phyloP scores from a whole-genome alignment of 1,140 invertebrate genomes.

The Caenorhabditis remanei region DNA sequence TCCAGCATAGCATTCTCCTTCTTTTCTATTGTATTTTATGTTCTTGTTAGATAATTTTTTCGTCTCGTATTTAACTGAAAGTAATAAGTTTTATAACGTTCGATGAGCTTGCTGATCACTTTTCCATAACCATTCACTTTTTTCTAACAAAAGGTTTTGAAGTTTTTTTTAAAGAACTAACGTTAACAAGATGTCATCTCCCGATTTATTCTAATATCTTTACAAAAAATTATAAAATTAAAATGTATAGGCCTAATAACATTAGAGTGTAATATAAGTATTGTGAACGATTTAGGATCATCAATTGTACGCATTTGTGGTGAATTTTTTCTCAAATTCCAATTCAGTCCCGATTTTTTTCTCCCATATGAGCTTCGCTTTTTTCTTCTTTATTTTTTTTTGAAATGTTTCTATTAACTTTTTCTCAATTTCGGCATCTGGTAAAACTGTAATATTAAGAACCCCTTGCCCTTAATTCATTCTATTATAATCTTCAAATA shows the following conservation, averaged over 20 bases:
- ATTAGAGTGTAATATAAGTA: constrained; percentile 41
- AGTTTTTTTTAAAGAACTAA: neutral
- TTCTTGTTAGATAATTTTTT: constrained; percentile 12
- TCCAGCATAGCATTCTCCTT: constrained; percentile 29
- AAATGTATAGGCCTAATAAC: neutral
- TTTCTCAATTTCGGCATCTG: constrained; percentile 18
- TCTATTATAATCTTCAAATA: constrained; percentile 7
- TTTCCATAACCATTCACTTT: constrained; percentile 15
- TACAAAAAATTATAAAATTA: neutral
- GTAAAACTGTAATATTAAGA: neutral
- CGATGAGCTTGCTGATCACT: constrained; percentile 33
- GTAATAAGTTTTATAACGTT: neutral
- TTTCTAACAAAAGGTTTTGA: constrained; percentile 10
- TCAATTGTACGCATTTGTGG: constrained; percentile 50
- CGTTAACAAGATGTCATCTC: neutral
- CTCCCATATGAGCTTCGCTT: constrained; percentile 48
- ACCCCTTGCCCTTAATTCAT: neutral
- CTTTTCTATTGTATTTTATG: constrained; percentile 36
- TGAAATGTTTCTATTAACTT: neutral
- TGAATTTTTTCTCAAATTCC: constrained; percentile 27
- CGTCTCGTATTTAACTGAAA: no score
- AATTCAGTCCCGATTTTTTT: constrained; percentile 45
- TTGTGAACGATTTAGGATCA: constrained; percentile 45
- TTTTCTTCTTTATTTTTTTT: neutral
- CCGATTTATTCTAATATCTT: neutral